These are phyloP conservation scores for Misgurnus mizolepis DNA, from an alignment of 2,113 vertebrate genomes.

Conservation along the genomic window DNA sequence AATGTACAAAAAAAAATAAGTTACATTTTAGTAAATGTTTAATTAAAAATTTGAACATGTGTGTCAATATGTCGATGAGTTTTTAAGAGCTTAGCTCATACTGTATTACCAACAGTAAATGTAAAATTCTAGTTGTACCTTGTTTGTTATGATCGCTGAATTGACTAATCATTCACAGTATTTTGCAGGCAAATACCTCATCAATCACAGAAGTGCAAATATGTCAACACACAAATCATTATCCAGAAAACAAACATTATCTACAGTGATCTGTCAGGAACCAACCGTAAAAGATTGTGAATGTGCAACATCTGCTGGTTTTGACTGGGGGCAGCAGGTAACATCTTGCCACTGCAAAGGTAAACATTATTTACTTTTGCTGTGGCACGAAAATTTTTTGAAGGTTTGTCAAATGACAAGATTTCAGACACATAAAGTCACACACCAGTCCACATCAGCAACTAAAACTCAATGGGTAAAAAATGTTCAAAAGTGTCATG, in stretches of 20 bases:
- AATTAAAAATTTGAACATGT: too few species aligned
- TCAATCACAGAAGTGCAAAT: background rate
- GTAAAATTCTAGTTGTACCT: too few species aligned
- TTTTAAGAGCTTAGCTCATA: too few species aligned
- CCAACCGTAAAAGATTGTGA: too few species aligned
- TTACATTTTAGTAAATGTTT: too few species aligned
- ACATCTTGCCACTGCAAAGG: constrained; percentile 39
- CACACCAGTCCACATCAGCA: constrained; percentile 5
- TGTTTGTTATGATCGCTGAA: too few species aligned
- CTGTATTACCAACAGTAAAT: too few species aligned
- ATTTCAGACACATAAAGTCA: constrained; percentile 17
- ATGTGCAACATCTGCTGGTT: constrained; percentile 7
- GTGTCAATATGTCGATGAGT: too few species aligned
- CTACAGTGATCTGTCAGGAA: too few species aligned
- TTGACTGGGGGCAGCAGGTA: constrained; percentile 50
- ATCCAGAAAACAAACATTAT: background rate
- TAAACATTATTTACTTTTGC: background rate
- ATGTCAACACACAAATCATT: background rate
- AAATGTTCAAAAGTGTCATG: background rate
- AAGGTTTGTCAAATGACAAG: background rate
- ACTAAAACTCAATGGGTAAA: background rate
- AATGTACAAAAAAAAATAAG: too few species aligned
- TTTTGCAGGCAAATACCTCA: background rate
- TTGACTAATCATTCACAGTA: too few species aligned
- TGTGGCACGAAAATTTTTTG: too few species aligned